phyloP scores from a whole-genome alignment of 2,113 vertebrate species.

The Ptychochromis oligacanthus region DNA sequence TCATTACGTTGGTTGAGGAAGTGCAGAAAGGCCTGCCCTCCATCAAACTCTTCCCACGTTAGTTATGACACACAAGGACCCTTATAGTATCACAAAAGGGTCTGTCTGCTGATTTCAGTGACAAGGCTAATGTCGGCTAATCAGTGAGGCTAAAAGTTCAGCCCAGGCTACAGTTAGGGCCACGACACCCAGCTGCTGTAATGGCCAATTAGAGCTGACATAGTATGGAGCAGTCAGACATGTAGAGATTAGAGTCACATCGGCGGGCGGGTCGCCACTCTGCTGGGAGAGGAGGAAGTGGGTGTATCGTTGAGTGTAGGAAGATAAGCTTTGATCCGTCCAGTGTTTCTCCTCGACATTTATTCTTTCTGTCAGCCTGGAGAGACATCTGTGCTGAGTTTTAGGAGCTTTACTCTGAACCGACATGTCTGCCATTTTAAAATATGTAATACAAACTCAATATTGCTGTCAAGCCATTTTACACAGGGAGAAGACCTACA shows the following conservation, averaged over 20 bases:
- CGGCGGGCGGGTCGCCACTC: background rate
- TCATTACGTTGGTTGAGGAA: background rate
- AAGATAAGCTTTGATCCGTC: constrained; percentile 16
- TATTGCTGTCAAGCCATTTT: background rate
- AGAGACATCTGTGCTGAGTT: background rate
- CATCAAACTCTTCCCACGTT: background rate
- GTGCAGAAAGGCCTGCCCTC: background rate
- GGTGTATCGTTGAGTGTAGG: background rate
- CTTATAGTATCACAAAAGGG: background rate
- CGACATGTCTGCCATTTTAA: background rate
- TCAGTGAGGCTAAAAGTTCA: constrained; percentile 33
- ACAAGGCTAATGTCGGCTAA: constrained; percentile 38
- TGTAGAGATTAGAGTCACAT: constrained; percentile 35
- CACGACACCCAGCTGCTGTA: background rate
- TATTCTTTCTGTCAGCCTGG: background rate
- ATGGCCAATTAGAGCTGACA: constrained; percentile 60
- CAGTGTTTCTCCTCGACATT: background rate
- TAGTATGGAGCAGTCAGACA: constrained; percentile 12
- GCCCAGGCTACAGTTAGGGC: background rate
- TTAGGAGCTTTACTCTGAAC: background rate
- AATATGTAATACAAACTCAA: background rate
- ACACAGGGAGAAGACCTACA: background rate
- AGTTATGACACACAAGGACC: background rate
- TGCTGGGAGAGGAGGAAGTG: constrained; percentile 3
- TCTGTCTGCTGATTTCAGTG: background rate